Evolutionary conservation across 1,140 invertebrate genomes (phyloP).

Genomic region (Bombus waltoni): DNA sequence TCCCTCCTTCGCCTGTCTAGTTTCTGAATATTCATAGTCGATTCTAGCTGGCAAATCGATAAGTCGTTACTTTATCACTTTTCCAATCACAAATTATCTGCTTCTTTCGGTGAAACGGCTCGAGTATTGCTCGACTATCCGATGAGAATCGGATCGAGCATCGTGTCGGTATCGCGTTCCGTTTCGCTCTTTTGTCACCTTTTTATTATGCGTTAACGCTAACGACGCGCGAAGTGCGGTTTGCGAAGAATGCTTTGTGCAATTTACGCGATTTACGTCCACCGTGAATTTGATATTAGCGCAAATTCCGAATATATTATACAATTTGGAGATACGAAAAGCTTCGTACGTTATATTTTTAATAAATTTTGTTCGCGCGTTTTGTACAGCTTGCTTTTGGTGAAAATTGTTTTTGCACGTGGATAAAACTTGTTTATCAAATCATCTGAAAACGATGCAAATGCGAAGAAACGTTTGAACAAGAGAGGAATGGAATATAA

Average conservation of each 20-base stretch:
- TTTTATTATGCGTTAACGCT: not conserved
- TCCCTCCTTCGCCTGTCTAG: not conserved
- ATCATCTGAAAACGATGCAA: not conserved
- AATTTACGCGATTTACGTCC: not conserved
- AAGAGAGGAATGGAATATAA: not conserved
- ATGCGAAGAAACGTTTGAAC: not conserved
- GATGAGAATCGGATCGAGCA: conserved; percentile 1
- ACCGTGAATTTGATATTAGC: not conserved
- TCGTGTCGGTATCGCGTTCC: not conserved
- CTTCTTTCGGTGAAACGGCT: not conserved
- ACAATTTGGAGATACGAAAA: not conserved
- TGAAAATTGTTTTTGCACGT: not conserved
- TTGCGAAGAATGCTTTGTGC: not conserved
- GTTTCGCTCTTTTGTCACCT: not conserved
- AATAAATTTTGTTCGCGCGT: not conserved
- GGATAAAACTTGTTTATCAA: no score
- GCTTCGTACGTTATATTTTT: not conserved
- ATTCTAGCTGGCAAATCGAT: conserved; percentile 33
- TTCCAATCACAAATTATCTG: conserved; percentile 42
- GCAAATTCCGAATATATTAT: not conserved
- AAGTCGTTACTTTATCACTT: conserved; percentile 61
- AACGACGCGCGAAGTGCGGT: not conserved
- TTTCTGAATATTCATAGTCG: conserved; percentile 58
- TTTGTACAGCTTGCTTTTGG: not conserved
- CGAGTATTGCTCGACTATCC: not conserved